phyloP scores from a whole-genome alignment of 2,113 vertebrate genomes.

The Corythornis vintsioides region DNA sequence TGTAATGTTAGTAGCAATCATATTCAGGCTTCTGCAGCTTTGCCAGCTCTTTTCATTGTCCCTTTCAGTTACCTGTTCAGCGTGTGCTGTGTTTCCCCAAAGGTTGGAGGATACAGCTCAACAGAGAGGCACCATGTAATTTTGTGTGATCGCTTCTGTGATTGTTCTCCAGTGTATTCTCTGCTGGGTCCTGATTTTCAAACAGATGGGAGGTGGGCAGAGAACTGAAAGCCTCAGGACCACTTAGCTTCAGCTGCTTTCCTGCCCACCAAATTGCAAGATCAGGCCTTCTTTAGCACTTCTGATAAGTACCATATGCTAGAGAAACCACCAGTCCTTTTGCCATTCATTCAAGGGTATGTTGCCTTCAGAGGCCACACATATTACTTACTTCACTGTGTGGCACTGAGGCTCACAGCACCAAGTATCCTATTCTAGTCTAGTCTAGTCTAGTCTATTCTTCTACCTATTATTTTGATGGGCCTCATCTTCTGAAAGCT shows the following conservation, averaged over 20 bases:
- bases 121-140: not conserved
- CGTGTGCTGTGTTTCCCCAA: not conserved
- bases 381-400: not conserved
- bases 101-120: not conserved
- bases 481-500: not conserved
- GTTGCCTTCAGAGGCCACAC: not conserved
- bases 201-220: slow-evolving; percentile 48
- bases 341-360: not conserved
- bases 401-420: not conserved
- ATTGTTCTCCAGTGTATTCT: not conserved
- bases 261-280: slow-evolving; percentile 17
- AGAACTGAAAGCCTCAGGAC: slow-evolving; percentile 36
- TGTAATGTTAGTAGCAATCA: not conserved
- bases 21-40: not conserved
- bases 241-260: slow-evolving; percentile 33
- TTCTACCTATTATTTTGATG: not conserved
- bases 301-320: slow-evolving; percentile 33
- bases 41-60: not conserved
- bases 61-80: not conserved
- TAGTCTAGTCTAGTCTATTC: too few relatives aligned
- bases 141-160: not conserved
- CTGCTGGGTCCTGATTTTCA: not conserved
- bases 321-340: not conserved
- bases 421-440: not conserved
- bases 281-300: slow-evolving; percentile 10